phyloP scores from a whole-genome alignment of 2,797 vertebrate genomes.

The Tapera naevia region DNA sequence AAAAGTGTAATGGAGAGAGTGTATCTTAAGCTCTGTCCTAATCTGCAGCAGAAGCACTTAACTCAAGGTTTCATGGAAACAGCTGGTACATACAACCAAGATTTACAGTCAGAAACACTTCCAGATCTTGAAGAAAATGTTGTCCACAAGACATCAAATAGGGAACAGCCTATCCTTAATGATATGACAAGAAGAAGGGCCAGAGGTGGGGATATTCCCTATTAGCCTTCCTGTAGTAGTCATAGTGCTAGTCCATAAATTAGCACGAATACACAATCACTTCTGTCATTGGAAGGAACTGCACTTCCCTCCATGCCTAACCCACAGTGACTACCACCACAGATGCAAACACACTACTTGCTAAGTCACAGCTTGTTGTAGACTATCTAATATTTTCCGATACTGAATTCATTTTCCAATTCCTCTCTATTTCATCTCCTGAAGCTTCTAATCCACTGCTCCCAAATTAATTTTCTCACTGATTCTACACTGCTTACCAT shows the following conservation, averaged over 20 bases:
- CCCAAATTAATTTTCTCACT: not conserved
- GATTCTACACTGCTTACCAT: not conserved
- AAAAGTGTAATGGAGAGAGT: not conserved
- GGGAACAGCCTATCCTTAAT: not conserved
- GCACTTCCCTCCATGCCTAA: not conserved
- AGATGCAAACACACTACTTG: not conserved
- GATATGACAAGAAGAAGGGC: not conserved
- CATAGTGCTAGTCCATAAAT: not conserved
- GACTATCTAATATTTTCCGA: not conserved
- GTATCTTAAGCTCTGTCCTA: not conserved
- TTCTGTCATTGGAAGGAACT: not conserved
- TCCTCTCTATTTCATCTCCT: not conserved
- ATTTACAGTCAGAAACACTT: not conserved
- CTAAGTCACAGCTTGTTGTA: not conserved
- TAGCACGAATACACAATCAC: fast-evolving
- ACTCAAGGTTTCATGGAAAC: not conserved
- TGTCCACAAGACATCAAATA: not conserved
- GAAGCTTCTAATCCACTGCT: not conserved
- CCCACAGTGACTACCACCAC: not conserved
- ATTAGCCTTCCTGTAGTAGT: not conserved
- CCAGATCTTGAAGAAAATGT: not conserved
- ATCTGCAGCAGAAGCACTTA: not conserved
- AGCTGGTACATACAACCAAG: not conserved
- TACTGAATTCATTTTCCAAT: not conserved
- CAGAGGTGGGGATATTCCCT: not conserved